These are phyloP conservation scores for Andrena camellia DNA, from an alignment of 2,888 invertebrate genomes.

Conservation along the genomic window DNA sequence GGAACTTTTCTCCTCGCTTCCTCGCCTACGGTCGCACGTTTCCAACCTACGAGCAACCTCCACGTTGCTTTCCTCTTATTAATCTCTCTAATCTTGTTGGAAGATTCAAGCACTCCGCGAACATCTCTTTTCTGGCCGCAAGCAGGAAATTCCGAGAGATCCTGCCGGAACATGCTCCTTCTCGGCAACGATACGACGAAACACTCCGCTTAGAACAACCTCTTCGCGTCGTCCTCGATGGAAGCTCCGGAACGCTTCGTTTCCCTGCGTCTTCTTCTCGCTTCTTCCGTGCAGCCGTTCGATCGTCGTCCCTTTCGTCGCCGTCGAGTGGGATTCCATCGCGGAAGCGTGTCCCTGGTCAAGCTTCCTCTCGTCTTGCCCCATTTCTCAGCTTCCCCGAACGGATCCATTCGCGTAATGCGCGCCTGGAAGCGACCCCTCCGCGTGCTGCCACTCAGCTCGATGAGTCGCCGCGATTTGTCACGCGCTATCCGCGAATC, in stretches of 20 bases:
- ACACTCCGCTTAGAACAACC: constrained; percentile 14
- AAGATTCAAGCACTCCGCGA: not conserved
- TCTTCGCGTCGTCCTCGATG: not conserved
- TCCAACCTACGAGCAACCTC: too few species aligned
- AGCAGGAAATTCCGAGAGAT: not conserved
- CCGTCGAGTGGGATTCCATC: constrained; percentile 8
- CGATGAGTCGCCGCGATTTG: constrained; percentile 3
- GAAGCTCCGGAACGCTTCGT: constrained; percentile 8
- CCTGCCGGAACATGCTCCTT: constrained; percentile 10
- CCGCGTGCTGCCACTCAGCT: not conserved
- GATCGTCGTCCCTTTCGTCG: constrained; percentile 2
- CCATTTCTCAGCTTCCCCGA: not conserved
- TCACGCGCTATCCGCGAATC: constrained; percentile 1
- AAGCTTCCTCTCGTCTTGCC: not conserved
- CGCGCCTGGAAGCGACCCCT: not conserved
- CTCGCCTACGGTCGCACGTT: too few species aligned
- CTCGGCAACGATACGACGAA: constrained; percentile 3
- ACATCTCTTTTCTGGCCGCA: not conserved
- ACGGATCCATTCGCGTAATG: constrained; percentile 4
- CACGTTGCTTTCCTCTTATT: not conserved
- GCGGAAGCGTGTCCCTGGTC: not conserved
- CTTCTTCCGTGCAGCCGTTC: constrained; percentile 1
- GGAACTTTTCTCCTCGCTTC: not conserved
- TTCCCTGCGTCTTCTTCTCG: not conserved
- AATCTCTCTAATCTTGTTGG: not conserved